Conservation (phyloP, 2,888 invertebrate genomes). For the Tanytarsus gracilentus region DNA sequence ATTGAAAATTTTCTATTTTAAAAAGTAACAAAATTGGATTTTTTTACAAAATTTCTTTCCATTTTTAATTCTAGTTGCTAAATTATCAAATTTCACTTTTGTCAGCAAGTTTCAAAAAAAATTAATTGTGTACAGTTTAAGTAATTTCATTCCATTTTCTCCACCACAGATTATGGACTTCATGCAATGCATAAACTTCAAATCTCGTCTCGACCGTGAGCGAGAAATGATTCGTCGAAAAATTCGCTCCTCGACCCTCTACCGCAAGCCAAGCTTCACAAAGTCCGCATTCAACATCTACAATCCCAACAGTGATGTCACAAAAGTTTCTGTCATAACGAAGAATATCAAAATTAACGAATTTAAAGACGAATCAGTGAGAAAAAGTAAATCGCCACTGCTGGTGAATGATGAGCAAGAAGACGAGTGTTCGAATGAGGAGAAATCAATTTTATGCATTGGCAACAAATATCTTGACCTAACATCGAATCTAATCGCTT, state of each 20-base stretch:
- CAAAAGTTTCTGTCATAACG: slow-evolving; percentile 2
- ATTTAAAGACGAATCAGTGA: not conserved
- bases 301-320: slow-evolving; percentile 8
- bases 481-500: slow-evolving; percentile 2
- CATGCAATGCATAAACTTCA: slow-evolving; percentile 28
- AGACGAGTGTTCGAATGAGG: slow-evolving; percentile 6
- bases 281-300: slow-evolving; percentile 19
- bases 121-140: too few species aligned
- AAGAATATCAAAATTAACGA: slow-evolving; percentile 25
- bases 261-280: slow-evolving; percentile 22
- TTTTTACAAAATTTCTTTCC: too few species aligned
- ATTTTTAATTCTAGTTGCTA: too few species aligned
- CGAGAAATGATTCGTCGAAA: slow-evolving; percentile 24
- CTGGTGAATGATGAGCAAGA: not conserved
- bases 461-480: slow-evolving; percentile 23
- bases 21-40: too few species aligned
- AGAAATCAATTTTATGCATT: slow-evolving; percentile 23
- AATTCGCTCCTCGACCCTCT: slow-evolving; percentile 25
- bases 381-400: slow-evolving; percentile 14
- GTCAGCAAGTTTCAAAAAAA: too few species aligned
- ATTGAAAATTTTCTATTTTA: not conserved
- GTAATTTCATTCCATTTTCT: too few species aligned
- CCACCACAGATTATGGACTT: slow-evolving; percentile 28
- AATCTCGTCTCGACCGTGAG: slow-evolving; percentile 25
- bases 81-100: too few species aligned